Base-by-base conservation (phyloP, 2,888 invertebrate species). In the Cephus spinipes region DNA sequence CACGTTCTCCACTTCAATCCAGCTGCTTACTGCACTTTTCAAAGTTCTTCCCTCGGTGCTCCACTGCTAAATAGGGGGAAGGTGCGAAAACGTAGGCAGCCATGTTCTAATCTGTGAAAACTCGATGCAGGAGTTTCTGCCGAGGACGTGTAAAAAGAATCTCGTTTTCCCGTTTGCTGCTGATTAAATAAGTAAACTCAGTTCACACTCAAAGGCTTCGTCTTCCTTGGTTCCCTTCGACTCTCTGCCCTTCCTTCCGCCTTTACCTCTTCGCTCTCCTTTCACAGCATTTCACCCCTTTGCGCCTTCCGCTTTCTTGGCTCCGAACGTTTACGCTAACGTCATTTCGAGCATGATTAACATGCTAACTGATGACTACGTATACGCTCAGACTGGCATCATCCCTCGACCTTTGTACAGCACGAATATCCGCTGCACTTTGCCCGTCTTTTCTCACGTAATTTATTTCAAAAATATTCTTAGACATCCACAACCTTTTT, bases 331-430 rank as follows among this genome's bases (percentile, higher is more conserved):
- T 82, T 80, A 81, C 74, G 40, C 69, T 74, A 79, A 81, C 78
- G 79, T 77, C 79, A 76, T 79, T 77, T 77, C 81, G 74, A 79
- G 75, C 76, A 69, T 80, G 76, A 83, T 82, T 80, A 82, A 82
- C 81, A 76, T 79, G 73, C 81, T 79, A 78, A 82, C 80, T 77
- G 77, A 78, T 77, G 77, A 78, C 76, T 77, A 68, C 73, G 30
- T 78, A 77, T 30, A 73, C 76, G 35, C 73, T 12, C 73, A 31
- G 35, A 12, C 73, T 34, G 73, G 34, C 73, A n/a, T 32, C 30
- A 40, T 40, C 40, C 31, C 69, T 69, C 23, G 12, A 68, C 74
- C 32, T n/a, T 69, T 34, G 11, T 30, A 12, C 15, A 36, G 34
- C 33, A 11, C 31, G 35, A 69, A 30, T 36, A 69, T 69, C 69